Evolutionary conservation across 1,140 invertebrate species (phyloP).

Genomic region (Euura saliciscinereae): DNA sequence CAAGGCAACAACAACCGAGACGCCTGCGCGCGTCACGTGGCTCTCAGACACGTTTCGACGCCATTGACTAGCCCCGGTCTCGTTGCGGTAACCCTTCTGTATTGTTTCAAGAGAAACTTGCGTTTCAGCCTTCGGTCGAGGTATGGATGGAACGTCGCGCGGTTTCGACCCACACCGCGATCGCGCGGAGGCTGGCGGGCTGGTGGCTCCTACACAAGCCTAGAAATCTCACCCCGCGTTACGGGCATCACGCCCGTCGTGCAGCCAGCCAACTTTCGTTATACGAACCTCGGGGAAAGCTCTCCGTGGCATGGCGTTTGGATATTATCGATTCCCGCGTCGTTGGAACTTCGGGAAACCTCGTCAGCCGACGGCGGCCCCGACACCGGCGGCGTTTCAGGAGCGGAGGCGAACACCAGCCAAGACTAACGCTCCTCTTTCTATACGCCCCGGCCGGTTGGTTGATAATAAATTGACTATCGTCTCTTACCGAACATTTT

Average conservation of each 20-base stretch:
- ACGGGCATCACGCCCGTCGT: not conserved
- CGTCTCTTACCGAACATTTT: not conserved
- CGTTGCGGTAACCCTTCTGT: too few species aligned
- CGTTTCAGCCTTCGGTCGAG: too few species aligned
- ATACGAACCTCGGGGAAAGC: not conserved
- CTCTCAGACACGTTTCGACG: not conserved
- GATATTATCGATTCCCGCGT: not conserved
- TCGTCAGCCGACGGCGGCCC: not conserved
- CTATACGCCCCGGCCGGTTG: not conserved
- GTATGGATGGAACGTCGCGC: not conserved
- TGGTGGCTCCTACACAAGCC: not conserved
- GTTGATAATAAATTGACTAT: not conserved
- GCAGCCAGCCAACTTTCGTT: conserved; percentile 7
- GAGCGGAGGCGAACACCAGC: conserved; percentile 23
- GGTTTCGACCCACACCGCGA: not conserved
- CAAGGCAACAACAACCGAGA: not conserved
- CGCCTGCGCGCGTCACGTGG: not conserved
- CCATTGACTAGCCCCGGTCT: not conserved
- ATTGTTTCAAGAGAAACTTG: not conserved
- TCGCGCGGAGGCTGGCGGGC: not conserved
- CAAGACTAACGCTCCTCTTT: not conserved
- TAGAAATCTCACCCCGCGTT: conserved; percentile 15
- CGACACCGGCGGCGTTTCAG: conserved; percentile 44
- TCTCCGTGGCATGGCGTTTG: not conserved
- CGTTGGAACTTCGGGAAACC: not conserved